Conservation (phyloP, 1,140 invertebrate species). For the Aphelenchoides avenae region DNA sequence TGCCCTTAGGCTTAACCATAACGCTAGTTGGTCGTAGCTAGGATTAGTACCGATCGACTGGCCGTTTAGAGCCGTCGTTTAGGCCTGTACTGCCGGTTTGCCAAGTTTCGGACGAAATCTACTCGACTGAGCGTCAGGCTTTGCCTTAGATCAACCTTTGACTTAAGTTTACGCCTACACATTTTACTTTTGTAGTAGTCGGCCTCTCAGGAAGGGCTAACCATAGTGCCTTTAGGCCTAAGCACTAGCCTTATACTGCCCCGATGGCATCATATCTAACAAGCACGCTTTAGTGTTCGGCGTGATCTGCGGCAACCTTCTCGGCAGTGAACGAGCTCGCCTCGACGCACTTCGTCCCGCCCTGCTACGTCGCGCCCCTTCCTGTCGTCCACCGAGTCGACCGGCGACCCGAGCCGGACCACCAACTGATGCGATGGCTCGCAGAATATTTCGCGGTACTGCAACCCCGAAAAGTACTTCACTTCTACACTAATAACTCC, state of each 20-base stretch:
- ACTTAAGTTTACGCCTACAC: not conserved
- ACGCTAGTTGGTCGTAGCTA: no score
- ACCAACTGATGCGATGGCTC: slow-evolving; percentile 49
- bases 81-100: no score
- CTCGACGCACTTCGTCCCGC: slow-evolving; percentile 43
- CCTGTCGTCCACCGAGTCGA: no score
- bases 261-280: not conserved
- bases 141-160: not conserved
- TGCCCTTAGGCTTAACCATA: no score
- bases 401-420: no score
- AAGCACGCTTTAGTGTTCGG: slow-evolving; percentile 12
- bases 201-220: slow-evolving; percentile 48
- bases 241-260: not conserved
- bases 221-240: no score
- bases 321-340: slow-evolving; percentile 27
- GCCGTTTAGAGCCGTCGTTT: no score
- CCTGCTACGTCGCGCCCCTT: slow-evolving; percentile 48
- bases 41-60: no score
- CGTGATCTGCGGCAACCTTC: slow-evolving; percentile 45
- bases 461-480: slow-evolving; percentile 19
- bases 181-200: slow-evolving; percentile 34
- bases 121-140: not conserved
- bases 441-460: slow-evolving; percentile 39
- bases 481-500: no score
- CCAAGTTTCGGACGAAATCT: no score